Percentiles rank a stretch among this genome's conserved stretches.
phyloP scores from a whole-genome alignment of 1,140 invertebrate species.

The Drosophila nasuta region DNA sequence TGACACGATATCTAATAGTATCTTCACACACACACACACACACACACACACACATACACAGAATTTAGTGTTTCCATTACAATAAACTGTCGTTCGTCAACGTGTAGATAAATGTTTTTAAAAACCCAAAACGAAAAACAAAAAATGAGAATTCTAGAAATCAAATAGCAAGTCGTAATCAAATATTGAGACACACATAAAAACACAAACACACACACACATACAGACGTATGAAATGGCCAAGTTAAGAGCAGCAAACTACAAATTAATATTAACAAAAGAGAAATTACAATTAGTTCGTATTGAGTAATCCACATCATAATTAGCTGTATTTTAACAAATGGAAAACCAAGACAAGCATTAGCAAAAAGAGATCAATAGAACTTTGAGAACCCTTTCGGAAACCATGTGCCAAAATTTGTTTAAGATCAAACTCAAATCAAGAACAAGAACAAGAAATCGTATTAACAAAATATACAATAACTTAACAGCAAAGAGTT shows the following conservation, averaged over 20 bases:
- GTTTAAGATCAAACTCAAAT: constrained; percentile 49
- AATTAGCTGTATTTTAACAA: constrained; percentile 75
- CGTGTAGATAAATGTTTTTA: constrained; percentile 81
- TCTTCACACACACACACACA: constrained; percentile 4
- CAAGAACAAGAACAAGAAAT: constrained; percentile 33
- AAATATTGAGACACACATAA: constrained; percentile 56
- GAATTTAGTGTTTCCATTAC: constrained; percentile 72
- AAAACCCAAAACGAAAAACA: constrained; percentile 31
- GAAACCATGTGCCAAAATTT: constrained; percentile 82
- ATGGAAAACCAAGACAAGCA: constrained; percentile 46
- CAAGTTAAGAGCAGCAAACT: constrained; percentile 67
- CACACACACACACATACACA: constrained; percentile 3
- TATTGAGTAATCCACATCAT: constrained; percentile 71
- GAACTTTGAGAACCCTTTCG: constrained; percentile 61
- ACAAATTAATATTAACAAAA: constrained; percentile 71
- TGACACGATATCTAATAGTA: constrained; percentile 61
- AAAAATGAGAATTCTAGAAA: constrained; percentile 50
- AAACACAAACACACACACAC: constrained; percentile 37
- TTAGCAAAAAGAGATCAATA: constrained; percentile 15
- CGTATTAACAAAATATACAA: constrained; percentile 73
- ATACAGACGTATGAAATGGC: constrained; percentile 16
- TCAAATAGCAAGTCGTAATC: constrained; percentile 76
- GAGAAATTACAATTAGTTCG: constrained; percentile 55
- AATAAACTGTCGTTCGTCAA: constrained; percentile 75
- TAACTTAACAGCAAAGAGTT: constrained; percentile 59